phyloP scores from a whole-genome alignment of 1,140 invertebrate genomes.

The Drosophila melanica region DNA sequence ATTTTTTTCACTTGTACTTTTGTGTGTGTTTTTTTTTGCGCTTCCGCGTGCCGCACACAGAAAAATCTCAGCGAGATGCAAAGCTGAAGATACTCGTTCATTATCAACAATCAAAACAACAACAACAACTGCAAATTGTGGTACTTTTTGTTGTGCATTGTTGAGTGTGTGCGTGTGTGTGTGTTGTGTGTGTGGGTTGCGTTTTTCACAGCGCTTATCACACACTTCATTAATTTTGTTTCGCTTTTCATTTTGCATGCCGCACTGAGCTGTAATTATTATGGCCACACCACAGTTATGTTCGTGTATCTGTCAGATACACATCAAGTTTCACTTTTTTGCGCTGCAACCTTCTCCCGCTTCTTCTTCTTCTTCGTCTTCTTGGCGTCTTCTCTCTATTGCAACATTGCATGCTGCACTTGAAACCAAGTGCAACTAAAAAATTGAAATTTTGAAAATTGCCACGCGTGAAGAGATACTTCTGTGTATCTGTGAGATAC shows the following conservation, averaged over 20 bases:
- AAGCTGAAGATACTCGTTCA: slow-evolving; percentile 47
- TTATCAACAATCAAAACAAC: slow-evolving; percentile 21
- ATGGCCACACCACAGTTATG: slow-evolving; percentile 68
- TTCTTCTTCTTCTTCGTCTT: slow-evolving; percentile 3
- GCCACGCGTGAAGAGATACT: slow-evolving; percentile 66
- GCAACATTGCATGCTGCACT: slow-evolving; percentile 79
- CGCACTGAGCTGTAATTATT: slow-evolving; percentile 68
- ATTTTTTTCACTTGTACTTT: slow-evolving; percentile 11
- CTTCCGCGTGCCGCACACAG: slow-evolving; percentile 60
- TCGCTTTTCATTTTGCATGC: slow-evolving; percentile 71
- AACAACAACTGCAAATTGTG: slow-evolving; percentile 30
- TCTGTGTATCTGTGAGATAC: slow-evolving; percentile 54
- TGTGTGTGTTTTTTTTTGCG: slow-evolving; percentile 50
- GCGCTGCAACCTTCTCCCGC: slow-evolving; percentile 38
- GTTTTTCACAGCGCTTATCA: slow-evolving; percentile 75
- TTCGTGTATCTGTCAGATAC: slow-evolving; percentile 55
- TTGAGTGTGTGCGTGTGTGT: slow-evolving; percentile 13
- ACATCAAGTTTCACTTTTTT: slow-evolving; percentile 72
- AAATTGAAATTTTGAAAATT: slow-evolving; percentile 46
- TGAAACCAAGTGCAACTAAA: slow-evolving; percentile 52
- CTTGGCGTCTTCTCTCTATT: slow-evolving; percentile 42
- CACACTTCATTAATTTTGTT: slow-evolving; percentile 81
- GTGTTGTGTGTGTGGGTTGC: slow-evolving; percentile 35
- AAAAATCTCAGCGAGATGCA: slow-evolving; percentile 36
- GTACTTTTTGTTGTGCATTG: slow-evolving; percentile 13